A percentile compares a stretch with the other conserved stretches of the same genome.
Evolutionary conservation across 2,113 vertebrate species (phyloP).

Genomic region (Acrocephalus kingi): DNA sequence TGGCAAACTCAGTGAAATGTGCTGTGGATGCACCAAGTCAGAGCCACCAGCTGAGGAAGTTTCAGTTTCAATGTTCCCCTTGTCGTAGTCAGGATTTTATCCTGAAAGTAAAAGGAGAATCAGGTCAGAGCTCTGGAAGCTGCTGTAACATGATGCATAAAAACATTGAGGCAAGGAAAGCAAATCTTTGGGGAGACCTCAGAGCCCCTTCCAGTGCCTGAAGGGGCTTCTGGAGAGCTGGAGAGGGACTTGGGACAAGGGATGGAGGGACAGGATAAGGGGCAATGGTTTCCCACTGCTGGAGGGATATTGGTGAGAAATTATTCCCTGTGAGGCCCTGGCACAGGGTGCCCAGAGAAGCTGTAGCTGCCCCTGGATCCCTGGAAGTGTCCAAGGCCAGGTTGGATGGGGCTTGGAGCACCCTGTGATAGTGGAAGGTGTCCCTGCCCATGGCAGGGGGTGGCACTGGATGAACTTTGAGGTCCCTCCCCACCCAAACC

Average conservation of each 20-base stretch:
- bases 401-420: accelerated
- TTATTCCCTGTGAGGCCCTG: background rate
- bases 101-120: background rate
- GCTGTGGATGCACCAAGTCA: background rate
- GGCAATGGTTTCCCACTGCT: background rate
- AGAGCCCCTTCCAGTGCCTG: background rate
- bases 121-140: background rate
- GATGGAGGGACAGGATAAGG: background rate
- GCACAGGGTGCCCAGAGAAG: background rate
- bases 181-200: background rate
- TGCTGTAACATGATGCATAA: background rate
- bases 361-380: background rate
- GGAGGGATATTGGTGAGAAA: background rate
- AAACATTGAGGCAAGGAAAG: accelerated
- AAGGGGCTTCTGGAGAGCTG: background rate
- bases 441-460: background rate
- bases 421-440: accelerated
- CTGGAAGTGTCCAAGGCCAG: background rate
- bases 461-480: background rate
- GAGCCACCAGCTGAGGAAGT: background rate
- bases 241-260: background rate
- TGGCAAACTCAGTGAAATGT: background rate
- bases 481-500: background rate
- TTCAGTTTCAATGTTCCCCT: background rate
- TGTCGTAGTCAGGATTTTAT: background rate